A percentile compares a stretch with the other conserved stretches of the same genome.
Evolutionary conservation across 2,113 vertebrate species (phyloP).

Genomic region (Tragelaphus scriptus): DNA sequence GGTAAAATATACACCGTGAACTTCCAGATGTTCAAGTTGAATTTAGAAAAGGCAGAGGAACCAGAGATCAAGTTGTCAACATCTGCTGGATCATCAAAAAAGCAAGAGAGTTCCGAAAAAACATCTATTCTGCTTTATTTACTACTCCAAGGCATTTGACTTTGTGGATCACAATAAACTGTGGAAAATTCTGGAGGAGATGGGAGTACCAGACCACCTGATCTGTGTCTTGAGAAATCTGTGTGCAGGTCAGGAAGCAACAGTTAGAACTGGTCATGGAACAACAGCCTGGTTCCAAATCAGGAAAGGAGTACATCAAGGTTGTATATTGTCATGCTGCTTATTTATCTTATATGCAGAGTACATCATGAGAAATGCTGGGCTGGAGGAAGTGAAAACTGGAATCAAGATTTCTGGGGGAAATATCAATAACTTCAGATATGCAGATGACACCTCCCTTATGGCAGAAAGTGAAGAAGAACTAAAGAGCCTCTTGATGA

Average conservation of each 20-base stretch:
- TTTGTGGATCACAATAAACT: background rate
- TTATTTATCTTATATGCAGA: background rate
- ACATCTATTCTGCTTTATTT: background rate
- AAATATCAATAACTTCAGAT: background rate
- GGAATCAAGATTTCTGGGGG: background rate
- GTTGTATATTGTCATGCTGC: background rate
- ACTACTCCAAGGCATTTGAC: background rate
- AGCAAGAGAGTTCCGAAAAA: background rate
- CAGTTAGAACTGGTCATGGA: background rate
- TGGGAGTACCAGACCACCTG: background rate
- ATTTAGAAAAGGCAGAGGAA: background rate
- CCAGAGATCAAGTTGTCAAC: background rate
- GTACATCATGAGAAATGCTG: background rate
- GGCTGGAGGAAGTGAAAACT: background rate
- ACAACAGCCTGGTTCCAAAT: background rate
- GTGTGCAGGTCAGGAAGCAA: background rate
- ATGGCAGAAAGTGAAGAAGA: background rate
- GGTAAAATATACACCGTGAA: background rate
- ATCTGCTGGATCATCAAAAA: background rate
- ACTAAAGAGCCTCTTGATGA: background rate
- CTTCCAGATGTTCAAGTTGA: background rate
- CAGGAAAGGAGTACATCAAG: accelerated
- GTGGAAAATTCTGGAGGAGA: background rate
- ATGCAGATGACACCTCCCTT: background rate
- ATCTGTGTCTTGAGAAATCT: background rate